These are phyloP conservation scores for Ctenosaura bakeri DNA, from an alignment of 2,797 vertebrate species.

Conservation along the genomic window DNA sequence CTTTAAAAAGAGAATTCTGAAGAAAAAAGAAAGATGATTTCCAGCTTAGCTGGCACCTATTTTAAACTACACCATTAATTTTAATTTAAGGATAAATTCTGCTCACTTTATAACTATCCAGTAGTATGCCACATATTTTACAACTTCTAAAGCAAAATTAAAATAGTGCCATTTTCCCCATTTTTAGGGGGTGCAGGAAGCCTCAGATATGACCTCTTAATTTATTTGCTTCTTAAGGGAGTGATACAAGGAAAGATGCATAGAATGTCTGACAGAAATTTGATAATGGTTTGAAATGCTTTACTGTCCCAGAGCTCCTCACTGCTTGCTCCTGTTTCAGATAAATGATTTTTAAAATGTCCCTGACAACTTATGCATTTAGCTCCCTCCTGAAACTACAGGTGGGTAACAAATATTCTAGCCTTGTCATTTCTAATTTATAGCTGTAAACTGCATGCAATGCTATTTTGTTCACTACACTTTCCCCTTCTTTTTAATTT, in stretches of 20 bases:
- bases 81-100: slow-evolving; percentile 17
- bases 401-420: neutral
- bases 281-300: slow-evolving; percentile 20
- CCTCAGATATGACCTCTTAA: neutral
- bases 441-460: neutral
- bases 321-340: slow-evolving; percentile 22
- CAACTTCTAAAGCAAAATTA: slow-evolving; percentile 16
- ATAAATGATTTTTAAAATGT: slow-evolving; percentile 4
- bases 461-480: neutral
- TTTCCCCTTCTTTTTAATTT: neutral
- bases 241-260: neutral
- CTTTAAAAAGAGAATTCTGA: neutral
- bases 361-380: neutral
- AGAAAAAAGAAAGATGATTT: neutral
- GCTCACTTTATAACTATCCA: neutral
- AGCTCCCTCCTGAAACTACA: neutral
- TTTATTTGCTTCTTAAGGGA: neutral
- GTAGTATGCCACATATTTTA: neutral
- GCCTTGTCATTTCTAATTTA: neutral
- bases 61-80: slow-evolving; percentile 39
- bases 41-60: neutral
- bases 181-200: neutral
- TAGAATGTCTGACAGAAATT: neutral
- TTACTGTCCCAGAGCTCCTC: neutral
- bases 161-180: neutral